Base-by-base conservation (phyloP, 2,797 vertebrate species). In the Sebastes oblongus region DNA sequence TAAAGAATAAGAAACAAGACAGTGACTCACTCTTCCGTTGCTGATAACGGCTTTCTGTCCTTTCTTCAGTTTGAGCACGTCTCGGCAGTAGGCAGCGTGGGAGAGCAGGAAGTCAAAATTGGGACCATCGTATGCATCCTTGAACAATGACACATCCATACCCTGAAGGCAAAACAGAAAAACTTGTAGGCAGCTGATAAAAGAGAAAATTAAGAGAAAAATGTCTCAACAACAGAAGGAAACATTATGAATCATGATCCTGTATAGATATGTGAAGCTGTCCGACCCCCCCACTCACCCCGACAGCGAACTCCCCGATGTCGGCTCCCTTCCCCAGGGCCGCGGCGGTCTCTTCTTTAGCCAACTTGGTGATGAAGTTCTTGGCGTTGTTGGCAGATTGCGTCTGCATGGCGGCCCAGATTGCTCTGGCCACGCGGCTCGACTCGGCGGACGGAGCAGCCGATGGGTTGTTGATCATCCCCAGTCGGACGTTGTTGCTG, bases 301-400 rank as follows among this genome's bases (percentile, higher is more conserved):
- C 98, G 0, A 99, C 98, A 8, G 98, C 96, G 64, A 99, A 99
- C 39, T 97, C 96, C 1, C 80, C 72, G 1, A 98, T 86, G 69
- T 97, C 94, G 0, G 86, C 86, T 61, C 98, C 98, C 2, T 85
- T 89, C 13, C 96, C 94, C 90, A 99, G 73, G 0, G 96, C 96
- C 1, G 93, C 85, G 1, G 96, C 97, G 0, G 94, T 97, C 80
- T 98, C 98, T 67, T 98, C 97, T 90, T 99, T 99, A 16, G 96
- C 92, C 95, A 99, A 92, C 92, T 99, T 99, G 86, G 98, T 99
- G 95, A 99, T 98, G 93, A 99, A 99, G 92, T 99, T 99, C 94
- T 99, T 99, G 87, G 98, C 98, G 20, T 97, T 97, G 87, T 96
- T 99, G 73, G 98, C 96, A 0, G 94, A 96, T 81, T 99, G 98